Percentiles rank a stretch among this genome's conserved stretches.
Evolutionary conservation across 2,888 invertebrate genomes (phyloP).

Genomic region (Meloe dianella): DNA sequence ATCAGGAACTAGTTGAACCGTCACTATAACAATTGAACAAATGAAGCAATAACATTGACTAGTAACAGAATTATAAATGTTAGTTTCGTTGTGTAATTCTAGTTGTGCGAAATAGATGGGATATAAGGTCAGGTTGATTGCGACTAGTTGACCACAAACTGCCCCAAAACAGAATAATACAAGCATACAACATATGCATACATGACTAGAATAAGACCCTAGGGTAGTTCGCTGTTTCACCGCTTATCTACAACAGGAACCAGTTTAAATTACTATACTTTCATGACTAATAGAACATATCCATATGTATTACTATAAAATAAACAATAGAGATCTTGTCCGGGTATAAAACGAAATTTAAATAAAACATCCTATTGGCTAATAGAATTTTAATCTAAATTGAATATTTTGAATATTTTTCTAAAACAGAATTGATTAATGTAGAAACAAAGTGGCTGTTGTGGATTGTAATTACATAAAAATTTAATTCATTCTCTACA

Average conservation of each 20-base stretch:
- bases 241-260: conserved; percentile 37
- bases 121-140: conserved; percentile 36
- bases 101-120: conserved; percentile 26
- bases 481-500: no score
- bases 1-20: conserved; percentile 35
- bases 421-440: not conserved
- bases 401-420: no score
- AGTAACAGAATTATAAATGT: conserved; percentile 38
- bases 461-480: no score
- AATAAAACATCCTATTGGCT: not conserved
- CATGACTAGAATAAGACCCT: conserved; percentile 24
- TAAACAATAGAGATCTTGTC: not conserved
- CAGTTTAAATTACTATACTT: conserved; percentile 37
- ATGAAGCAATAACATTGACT: conserved; percentile 39
- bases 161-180: conserved; percentile 33
- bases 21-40: conserved; percentile 38
- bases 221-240: conserved; percentile 29
- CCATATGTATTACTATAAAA: conserved; percentile 22
- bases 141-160: conserved; percentile 35
- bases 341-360: not conserved
- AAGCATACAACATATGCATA: conserved; percentile 37
- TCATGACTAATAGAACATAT: conserved; percentile 38
- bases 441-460: not conserved
- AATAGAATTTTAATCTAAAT: not conserved
- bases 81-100: conserved; percentile 29